These are phyloP conservation scores for Hydraecia micacea DNA, from an alignment of 2,888 invertebrate species.

Conservation along the genomic window DNA sequence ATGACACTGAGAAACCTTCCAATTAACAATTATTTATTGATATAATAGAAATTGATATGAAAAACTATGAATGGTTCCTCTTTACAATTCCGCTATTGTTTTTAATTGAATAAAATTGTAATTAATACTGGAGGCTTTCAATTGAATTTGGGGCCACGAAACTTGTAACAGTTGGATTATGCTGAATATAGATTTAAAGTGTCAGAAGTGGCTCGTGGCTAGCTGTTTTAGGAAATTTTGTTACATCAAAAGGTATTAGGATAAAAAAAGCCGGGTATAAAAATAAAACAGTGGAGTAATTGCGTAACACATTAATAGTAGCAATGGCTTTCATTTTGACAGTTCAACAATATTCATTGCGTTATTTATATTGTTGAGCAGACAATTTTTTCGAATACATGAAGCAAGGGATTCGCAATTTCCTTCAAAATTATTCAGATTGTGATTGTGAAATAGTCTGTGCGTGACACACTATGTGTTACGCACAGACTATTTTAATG, in stretches of 20 bases:
- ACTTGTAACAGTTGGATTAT: not conserved
- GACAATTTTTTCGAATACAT: too few relatives aligned
- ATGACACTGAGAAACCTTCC: conserved; percentile 24
- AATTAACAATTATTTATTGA: conserved; percentile 27
- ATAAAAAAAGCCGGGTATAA: too few relatives aligned
- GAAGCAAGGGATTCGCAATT: too few relatives aligned
- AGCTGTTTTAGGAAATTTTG: too few relatives aligned
- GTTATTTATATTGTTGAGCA: too few relatives aligned
- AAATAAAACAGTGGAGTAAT: not conserved
- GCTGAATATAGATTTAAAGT: not conserved
- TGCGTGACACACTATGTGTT: too few relatives aligned
- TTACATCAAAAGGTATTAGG: too few relatives aligned
- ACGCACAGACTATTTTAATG: not conserved
- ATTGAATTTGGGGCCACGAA: conserved; percentile 32
- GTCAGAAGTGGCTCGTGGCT: not conserved
- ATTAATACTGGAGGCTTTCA: not conserved
- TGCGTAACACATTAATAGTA: too few relatives aligned
- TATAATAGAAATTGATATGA: conserved; percentile 22
- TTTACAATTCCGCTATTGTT: conserved; percentile 40
- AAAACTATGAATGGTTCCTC: conserved; percentile 15
- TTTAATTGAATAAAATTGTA: conserved; percentile 18
- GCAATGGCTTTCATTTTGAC: too few relatives aligned
- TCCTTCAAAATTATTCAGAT: too few relatives aligned
- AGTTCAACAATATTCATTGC: too few relatives aligned
- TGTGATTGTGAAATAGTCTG: too few relatives aligned